phyloP scores from a whole-genome alignment of 2,797 vertebrate species.

The Lagocephalus sceleratus region DNA sequence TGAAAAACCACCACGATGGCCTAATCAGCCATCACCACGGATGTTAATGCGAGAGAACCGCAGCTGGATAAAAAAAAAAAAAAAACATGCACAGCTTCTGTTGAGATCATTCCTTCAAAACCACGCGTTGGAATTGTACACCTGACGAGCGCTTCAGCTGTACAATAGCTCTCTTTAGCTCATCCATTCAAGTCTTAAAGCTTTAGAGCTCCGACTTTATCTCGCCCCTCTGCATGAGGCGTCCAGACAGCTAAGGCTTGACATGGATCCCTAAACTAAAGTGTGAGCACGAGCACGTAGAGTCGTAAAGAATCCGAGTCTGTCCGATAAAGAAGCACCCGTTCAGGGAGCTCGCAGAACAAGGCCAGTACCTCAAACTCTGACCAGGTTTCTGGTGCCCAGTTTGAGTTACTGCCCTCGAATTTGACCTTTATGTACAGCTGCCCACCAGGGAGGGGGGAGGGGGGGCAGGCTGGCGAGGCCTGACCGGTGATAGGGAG shows the following conservation, averaged over 20 bases:
- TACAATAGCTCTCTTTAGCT: slow-evolving; percentile 70
- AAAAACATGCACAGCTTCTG: background rate
- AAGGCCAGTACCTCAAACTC: slow-evolving; percentile 49
- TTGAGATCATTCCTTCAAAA: slow-evolving; percentile 31
- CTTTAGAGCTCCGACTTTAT: slow-evolving; percentile 64
- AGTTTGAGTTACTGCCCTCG: slow-evolving; percentile 46
- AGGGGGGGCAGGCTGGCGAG: slow-evolving; percentile 54
- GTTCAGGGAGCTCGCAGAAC: slow-evolving; percentile 39
- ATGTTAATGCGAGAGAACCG: slow-evolving; percentile 49
- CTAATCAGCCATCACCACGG: slow-evolving; percentile 14
- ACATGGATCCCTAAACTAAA: slow-evolving; percentile 84
- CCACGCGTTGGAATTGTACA: slow-evolving; percentile 56
- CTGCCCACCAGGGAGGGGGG: slow-evolving; percentile 43
- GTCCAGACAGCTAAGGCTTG: slow-evolving; percentile 68
- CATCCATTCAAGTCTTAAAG: slow-evolving; percentile 75
- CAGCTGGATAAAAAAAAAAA: slow-evolving; percentile 32
- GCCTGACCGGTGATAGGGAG: slow-evolving; percentile 7
- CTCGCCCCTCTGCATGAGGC: slow-evolving; percentile 60
- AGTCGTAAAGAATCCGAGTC: slow-evolving; percentile 55
- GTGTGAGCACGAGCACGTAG: slow-evolving; percentile 72
- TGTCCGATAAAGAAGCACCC: slow-evolving; percentile 43
- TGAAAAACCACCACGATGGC: slow-evolving; percentile 14
- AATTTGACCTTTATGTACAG: slow-evolving; percentile 31
- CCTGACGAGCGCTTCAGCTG: slow-evolving; percentile 59
- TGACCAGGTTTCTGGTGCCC: slow-evolving; percentile 18